Conservation (phyloP, 2,888 invertebrate species). For the Nomada goodeniana region DNA sequence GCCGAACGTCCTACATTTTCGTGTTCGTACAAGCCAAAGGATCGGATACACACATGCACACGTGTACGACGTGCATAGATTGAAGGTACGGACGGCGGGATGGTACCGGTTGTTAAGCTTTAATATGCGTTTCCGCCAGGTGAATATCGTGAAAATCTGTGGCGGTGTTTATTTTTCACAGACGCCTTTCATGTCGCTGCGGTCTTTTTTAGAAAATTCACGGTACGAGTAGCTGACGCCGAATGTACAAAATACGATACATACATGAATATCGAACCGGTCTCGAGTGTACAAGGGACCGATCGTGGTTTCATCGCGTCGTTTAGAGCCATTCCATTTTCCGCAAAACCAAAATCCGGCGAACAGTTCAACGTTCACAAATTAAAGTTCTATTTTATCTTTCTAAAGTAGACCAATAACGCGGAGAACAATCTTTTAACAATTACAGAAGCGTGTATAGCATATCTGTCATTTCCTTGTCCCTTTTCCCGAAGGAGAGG, state of each 20-base stretch:
- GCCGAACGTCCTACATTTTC: constrained; percentile 19
- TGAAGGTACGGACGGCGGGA: background rate
- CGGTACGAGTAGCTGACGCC: constrained; percentile 31
- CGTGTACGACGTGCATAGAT: background rate
- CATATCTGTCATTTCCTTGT: background rate
- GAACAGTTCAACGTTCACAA: no score
- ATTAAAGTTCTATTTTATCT: no score
- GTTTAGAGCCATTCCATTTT: no score
- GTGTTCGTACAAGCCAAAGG: constrained; percentile 14
- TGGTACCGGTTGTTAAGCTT: constrained; percentile 14
- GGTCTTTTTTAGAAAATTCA: constrained; percentile 40
- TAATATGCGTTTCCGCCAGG: constrained; percentile 31
- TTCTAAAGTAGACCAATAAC: no score
- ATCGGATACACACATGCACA: background rate
- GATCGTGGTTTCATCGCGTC: no score
- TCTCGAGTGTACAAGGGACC: no score
- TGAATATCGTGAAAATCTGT: constrained; percentile 33
- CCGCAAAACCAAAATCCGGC: no score
- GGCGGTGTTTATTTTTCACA: constrained; percentile 44
- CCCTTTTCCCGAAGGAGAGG: constrained; percentile 5
- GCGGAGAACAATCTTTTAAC: no score
- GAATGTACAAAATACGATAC: constrained; percentile 21
- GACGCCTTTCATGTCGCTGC: constrained; percentile 22
- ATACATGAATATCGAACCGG: constrained; percentile 21
- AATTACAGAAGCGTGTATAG: background rate